phyloP scores from a whole-genome alignment of 1,140 invertebrate species.

The Trinorchestia longiramus region DNA sequence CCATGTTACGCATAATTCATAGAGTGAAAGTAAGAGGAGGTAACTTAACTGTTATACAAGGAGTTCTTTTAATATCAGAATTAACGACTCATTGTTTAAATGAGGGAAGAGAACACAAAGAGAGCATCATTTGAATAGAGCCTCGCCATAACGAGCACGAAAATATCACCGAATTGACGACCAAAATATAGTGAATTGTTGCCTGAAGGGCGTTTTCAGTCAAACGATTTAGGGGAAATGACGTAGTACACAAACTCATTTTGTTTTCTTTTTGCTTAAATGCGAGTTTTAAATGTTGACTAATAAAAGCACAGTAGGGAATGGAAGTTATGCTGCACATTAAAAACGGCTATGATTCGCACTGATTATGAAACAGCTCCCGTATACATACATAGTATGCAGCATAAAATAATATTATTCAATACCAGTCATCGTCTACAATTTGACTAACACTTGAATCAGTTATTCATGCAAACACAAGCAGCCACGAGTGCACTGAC shows the following conservation, averaged over 20 bases:
- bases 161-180: neutral
- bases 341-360: neutral
- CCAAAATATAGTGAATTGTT: neutral
- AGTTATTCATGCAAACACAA: neutral
- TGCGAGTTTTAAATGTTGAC: neutral
- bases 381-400: neutral
- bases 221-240: neutral
- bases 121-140: neutral
- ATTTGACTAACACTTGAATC: neutral
- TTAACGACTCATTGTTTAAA: neutral
- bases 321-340: neutral
- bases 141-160: neutral
- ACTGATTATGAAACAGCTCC: neutral
- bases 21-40: neutral
- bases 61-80: neutral
- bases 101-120: neutral
- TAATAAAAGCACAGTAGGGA: neutral
- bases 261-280: neutral
- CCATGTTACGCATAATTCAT: neutral
- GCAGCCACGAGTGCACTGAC: neutral
- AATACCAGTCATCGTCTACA: neutral
- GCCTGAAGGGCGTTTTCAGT: neutral
- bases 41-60: neutral
- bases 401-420: neutral
- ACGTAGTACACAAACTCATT: neutral